phyloP scores from a whole-genome alignment of 2,888 invertebrate species.

The Macrophya annulata region DNA sequence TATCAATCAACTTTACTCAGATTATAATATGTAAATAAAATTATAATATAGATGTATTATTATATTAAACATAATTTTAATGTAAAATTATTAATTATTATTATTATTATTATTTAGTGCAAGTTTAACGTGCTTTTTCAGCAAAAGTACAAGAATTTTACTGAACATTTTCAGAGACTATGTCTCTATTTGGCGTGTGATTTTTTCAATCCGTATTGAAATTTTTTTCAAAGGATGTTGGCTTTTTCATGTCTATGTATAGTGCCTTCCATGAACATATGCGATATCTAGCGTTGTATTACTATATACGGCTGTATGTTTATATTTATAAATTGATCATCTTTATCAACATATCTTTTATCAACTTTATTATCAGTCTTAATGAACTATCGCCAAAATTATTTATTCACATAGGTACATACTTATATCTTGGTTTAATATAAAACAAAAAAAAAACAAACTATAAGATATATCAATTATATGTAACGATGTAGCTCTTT shows the following conservation, averaged over 20 bases:
- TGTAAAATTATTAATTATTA: slow-evolving; percentile 36
- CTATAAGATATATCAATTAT: slow-evolving; percentile 54
- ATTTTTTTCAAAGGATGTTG: not conserved
- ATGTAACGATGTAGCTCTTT: slow-evolving; percentile 63
- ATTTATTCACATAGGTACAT: slow-evolving; percentile 60
- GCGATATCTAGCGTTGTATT: slow-evolving; percentile 40
- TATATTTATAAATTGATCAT: slow-evolving; percentile 14
- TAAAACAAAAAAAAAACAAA: not conserved
- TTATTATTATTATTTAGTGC: slow-evolving; percentile 22
- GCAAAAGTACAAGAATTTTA: slow-evolving; percentile 47
- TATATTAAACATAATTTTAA: slow-evolving; percentile 38
- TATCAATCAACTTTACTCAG: slow-evolving; percentile 46
- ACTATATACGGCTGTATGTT: slow-evolving; percentile 28
- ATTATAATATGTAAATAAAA: slow-evolving; percentile 52
- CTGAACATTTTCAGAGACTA: not conserved
- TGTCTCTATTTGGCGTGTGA: not conserved
- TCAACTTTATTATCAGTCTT: slow-evolving; percentile 31
- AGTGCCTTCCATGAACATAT: slow-evolving; percentile 54
- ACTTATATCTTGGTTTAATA: slow-evolving; percentile 49
- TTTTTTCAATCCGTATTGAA: not conserved
- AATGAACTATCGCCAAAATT: slow-evolving; percentile 32
- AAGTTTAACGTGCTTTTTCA: slow-evolving; percentile 39
- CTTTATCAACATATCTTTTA: slow-evolving; percentile 53
- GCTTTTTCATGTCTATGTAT: slow-evolving; percentile 11
- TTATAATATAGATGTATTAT: slow-evolving; percentile 50